A percentile compares a stretch with the other conserved stretches of the same genome.
Evolutionary conservation across 2,797 vertebrate species (phyloP).

Genomic region (Fratercula arctica): DNA sequence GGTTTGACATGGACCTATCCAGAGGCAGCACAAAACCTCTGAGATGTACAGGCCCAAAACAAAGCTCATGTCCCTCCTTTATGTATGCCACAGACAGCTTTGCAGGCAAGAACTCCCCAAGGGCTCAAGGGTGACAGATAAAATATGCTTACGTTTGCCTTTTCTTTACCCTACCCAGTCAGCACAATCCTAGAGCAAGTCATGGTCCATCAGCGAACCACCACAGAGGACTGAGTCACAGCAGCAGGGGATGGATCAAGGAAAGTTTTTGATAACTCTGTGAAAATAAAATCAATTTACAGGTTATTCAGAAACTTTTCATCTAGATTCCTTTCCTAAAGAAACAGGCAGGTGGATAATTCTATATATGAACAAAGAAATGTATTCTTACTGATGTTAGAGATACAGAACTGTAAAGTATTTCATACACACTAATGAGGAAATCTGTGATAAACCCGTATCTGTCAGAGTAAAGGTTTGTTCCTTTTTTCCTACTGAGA

Average conservation of each 20-base stretch:
- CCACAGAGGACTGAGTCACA: not conserved
- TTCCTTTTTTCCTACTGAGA: conserved; percentile 32
- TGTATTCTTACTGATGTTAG: not conserved
- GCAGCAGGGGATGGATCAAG: not conserved
- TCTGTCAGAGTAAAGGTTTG: conserved; percentile 26
- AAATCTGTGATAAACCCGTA: not conserved
- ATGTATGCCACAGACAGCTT: not conserved
- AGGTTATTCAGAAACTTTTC: not conserved
- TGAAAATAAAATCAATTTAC: conserved; percentile 5
- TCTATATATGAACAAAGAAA: conserved; percentile 14
- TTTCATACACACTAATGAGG: conserved; percentile 3
- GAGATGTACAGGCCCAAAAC: not conserved
- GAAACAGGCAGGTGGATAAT: not conserved
- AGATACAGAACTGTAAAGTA: not conserved
- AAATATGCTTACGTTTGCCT: not conserved
- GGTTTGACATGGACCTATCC: not conserved
- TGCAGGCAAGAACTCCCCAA: not conserved
- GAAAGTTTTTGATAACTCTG: not conserved
- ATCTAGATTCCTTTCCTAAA: not conserved
- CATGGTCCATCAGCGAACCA: not conserved
- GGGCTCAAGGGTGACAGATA: not conserved
- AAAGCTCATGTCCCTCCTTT: not conserved
- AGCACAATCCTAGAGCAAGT: not conserved
- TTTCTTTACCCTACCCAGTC: not conserved
- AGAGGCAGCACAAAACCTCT: not conserved